Percentiles rank a stretch among this genome's conserved stretches.
Evolutionary conservation across 1,140 invertebrate species (phyloP).

Genomic region (Ceratosolen fusciceps): DNA sequence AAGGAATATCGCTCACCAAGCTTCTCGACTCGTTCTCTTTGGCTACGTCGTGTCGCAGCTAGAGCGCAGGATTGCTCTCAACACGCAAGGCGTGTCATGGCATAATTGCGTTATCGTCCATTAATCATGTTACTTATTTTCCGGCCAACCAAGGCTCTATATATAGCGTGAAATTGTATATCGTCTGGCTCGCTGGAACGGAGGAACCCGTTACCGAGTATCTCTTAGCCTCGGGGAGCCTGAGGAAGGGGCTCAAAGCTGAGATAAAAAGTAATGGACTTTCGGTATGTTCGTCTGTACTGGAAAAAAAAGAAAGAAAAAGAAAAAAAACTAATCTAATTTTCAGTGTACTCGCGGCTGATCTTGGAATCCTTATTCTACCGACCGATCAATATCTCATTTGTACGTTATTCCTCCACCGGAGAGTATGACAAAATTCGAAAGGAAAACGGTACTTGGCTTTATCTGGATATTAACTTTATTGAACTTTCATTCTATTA

Average conservation of each 20-base stretch:
- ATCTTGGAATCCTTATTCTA: not conserved
- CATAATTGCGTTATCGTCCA: constrained; percentile 58
- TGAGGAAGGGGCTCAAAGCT: not conserved
- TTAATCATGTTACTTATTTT: constrained; percentile 56
- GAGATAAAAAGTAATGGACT: constrained; percentile 31
- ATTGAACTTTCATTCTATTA: too few relatives aligned
- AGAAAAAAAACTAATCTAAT: constrained; percentile 41
- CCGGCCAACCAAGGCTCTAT: constrained; percentile 40
- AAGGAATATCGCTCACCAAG: constrained; percentile 25
- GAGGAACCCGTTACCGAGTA: constrained; percentile 47
- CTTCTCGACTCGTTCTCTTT: constrained; percentile 1
- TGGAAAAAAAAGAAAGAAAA: too few relatives aligned
- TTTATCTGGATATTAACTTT: too few relatives aligned
- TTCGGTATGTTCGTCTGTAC: not conserved
- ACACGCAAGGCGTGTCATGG: constrained; percentile 52
- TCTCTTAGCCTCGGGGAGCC: constrained; percentile 15
- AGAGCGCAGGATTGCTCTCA: not conserved
- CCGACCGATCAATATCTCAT: not conserved
- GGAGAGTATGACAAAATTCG: not conserved
- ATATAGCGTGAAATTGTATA: constrained; percentile 53
- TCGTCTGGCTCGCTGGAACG: constrained; percentile 41
- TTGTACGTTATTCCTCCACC: constrained; percentile 19
- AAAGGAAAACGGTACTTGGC: not conserved
- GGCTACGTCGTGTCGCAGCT: not conserved
- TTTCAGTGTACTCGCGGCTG: constrained; percentile 31